These are phyloP conservation scores for Micrastur ruficollis DNA, from an alignment of 2,797 vertebrate species.

Conservation along the genomic window DNA sequence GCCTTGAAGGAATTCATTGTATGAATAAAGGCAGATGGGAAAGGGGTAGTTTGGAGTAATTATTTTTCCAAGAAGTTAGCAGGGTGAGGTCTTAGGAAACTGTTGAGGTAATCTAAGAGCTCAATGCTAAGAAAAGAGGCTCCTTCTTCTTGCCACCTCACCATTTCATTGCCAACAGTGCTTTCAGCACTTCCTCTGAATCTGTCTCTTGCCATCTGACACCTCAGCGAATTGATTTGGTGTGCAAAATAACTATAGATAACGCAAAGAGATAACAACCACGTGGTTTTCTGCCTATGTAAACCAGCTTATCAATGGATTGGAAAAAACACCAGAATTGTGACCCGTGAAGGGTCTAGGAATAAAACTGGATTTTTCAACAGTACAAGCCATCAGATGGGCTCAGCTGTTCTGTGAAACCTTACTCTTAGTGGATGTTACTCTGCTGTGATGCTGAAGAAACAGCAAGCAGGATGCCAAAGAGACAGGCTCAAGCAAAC, in stretches of 20 bases:
- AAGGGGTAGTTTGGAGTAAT: background rate
- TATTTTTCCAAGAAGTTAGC: background rate
- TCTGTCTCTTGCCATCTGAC: background rate
- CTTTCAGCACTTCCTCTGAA: background rate
- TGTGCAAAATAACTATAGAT: background rate
- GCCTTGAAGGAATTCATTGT: background rate
- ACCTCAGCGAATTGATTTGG: background rate
- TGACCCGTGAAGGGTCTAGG: background rate
- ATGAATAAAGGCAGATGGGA: background rate
- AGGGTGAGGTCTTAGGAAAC: background rate
- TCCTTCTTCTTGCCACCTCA: background rate
- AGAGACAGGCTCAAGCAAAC: background rate
- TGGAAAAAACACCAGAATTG: background rate
- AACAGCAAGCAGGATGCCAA: background rate
- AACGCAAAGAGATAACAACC: background rate
- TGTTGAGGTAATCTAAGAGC: background rate
- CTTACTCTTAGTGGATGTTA: background rate
- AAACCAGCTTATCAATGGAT: background rate
- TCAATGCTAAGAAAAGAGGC: background rate
- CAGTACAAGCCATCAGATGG: background rate
- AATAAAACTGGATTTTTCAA: background rate
- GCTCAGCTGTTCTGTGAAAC: constrained; percentile 27
- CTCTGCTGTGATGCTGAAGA: background rate
- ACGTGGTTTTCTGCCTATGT: background rate
- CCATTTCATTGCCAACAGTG: background rate